phyloP scores from a whole-genome alignment of 2,113 vertebrate genomes.

The Sander lucioperca region DNA sequence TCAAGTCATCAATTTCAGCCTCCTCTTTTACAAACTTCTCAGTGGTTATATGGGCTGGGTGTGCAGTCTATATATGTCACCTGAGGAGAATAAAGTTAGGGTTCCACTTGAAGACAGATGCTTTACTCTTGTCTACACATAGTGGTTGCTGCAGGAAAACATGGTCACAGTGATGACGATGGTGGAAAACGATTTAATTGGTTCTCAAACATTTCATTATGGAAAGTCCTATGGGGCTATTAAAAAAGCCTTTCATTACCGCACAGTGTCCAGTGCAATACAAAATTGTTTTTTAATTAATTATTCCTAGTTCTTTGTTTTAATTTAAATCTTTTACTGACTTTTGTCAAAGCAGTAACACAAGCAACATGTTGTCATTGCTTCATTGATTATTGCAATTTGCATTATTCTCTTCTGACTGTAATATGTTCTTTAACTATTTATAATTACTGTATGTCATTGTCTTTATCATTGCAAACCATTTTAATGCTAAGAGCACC shows the following conservation, averaged over 20 bases:
- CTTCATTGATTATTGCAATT: not conserved
- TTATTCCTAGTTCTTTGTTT: slow-evolving; percentile 1
- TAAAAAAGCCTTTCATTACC: slow-evolving; percentile 4
- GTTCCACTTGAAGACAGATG: slow-evolving; percentile 13
- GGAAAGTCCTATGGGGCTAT: not conserved
- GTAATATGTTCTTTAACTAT: not conserved
- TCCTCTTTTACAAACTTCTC: slow-evolving; percentile 54
- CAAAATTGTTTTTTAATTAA: not conserved
- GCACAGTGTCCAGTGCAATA: not conserved
- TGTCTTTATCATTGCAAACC: slow-evolving; percentile 11
- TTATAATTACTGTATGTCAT: slow-evolving; percentile 13
- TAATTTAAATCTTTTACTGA: not conserved
- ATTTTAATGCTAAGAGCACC: not conserved
- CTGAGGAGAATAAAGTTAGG: slow-evolving; percentile 44
- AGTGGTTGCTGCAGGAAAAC: slow-evolving; percentile 12
- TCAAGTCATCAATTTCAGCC: slow-evolving; percentile 61
- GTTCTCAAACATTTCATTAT: slow-evolving; percentile 19
- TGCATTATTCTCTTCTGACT: not conserved
- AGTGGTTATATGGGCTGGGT: slow-evolving; percentile 45
- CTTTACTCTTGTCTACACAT: not conserved
- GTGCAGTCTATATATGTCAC: slow-evolving; percentile 66
- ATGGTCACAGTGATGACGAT: not conserved
- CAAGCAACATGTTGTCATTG: not conserved
- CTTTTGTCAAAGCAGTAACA: not conserved
- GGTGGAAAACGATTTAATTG: slow-evolving; percentile 3